These are phyloP conservation scores for Heterocephalus glaber DNA, from an alignment of 2,113 vertebrate species.

Conservation along the genomic window DNA sequence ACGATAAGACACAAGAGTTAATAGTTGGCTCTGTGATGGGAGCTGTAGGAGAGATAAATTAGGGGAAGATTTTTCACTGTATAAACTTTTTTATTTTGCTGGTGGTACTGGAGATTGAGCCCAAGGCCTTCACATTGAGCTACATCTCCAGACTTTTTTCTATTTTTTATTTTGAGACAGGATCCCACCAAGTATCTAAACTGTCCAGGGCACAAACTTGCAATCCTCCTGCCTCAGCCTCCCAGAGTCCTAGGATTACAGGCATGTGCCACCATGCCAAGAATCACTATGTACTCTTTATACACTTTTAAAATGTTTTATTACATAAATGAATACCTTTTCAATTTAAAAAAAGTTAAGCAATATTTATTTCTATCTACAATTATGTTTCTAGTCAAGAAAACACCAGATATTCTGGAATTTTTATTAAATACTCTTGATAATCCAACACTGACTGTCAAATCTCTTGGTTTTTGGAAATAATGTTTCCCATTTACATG, in stretches of 20 bases:
- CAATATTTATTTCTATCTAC: constrained; percentile 34
- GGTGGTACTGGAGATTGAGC: neutral
- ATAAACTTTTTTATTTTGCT: neutral
- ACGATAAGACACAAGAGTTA: constrained; percentile 20
- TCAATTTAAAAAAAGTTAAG: constrained; percentile 48
- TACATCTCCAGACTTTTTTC: neutral
- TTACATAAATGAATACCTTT: neutral
- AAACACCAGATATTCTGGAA: neutral
- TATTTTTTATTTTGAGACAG: neutral
- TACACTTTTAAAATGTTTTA: neutral
- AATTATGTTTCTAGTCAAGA: neutral
- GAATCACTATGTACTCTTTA: neutral
- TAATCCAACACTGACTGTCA: neutral
- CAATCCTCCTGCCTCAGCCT: neutral
- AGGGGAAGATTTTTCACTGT: neutral
- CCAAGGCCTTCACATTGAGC: neutral
- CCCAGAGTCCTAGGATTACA: neutral
- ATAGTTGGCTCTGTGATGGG: neutral
- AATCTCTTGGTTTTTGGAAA: constrained; percentile 4
- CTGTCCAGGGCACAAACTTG: neutral
- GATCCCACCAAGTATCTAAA: neutral
- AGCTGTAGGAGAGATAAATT: neutral
- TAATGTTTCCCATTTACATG: neutral
- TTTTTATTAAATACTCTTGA: constrained; percentile 22
- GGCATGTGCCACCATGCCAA: neutral